Conservation (phyloP, 2,113 vertebrate species). For the Percina caprodes region DNA sequence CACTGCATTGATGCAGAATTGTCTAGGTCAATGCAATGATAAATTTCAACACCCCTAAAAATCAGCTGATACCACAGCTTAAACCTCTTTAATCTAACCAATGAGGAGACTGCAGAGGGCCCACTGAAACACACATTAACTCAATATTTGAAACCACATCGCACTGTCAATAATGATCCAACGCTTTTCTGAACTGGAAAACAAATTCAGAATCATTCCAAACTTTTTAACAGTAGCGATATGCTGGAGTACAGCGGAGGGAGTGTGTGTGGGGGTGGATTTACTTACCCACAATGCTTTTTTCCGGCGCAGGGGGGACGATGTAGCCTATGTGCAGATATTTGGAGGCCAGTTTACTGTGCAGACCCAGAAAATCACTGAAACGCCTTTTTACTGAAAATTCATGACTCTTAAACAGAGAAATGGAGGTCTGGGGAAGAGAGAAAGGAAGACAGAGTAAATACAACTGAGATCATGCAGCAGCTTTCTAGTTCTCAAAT, state of each 20-base stretch:
- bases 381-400: slow-evolving; percentile 96
- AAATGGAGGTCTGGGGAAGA: slow-evolving; percentile 88
- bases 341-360: slow-evolving; percentile 95
- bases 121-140: too few species aligned
- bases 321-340: slow-evolving; percentile 96
- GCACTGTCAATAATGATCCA: too few species aligned
- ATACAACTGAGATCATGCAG: background rate
- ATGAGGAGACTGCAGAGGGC: too few species aligned
- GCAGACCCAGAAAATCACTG: slow-evolving; percentile 97
- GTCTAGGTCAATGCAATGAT: too few species aligned
- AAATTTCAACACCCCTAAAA: too few species aligned
- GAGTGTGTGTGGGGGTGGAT: background rate
- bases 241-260: background rate
- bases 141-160: too few species aligned
- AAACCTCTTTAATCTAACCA: too few species aligned
- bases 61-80: too few species aligned
- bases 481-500: background rate
- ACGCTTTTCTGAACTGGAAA: too few species aligned
- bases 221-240: too few species aligned
- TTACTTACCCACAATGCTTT: slow-evolving; percentile 97
- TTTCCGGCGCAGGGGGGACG: slow-evolving; percentile 98
- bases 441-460: background rate
- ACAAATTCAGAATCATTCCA: too few species aligned
- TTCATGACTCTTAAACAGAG: slow-evolving; percentile 90
- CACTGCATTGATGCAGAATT: too few species aligned